These are phyloP conservation scores for Drosophila histrio DNA, from an alignment of 2,888 invertebrate genomes.

Conservation along the genomic window DNA sequence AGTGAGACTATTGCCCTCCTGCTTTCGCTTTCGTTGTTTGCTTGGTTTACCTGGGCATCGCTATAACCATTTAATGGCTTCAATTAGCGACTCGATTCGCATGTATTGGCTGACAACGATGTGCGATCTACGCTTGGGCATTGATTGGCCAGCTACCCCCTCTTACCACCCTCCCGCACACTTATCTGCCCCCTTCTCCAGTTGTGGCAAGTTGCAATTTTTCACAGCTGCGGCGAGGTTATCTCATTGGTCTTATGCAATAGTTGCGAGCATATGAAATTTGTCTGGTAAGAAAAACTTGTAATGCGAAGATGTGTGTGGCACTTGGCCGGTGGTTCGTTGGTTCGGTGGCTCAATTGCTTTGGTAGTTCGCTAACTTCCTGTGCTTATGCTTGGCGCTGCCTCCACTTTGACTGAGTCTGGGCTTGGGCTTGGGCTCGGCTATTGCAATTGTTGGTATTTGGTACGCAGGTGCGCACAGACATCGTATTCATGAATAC, in stretches of 20 bases:
- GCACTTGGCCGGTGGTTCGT: slow-evolving; percentile 28
- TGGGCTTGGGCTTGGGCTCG: slow-evolving; percentile 18
- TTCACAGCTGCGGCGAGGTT: slow-evolving; percentile 69
- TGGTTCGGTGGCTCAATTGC: slow-evolving; percentile 8
- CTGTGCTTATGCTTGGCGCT: slow-evolving; percentile 22
- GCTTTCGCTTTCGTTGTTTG: slow-evolving; percentile 64
- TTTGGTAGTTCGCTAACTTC: slow-evolving; percentile 36
- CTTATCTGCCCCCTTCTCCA: background rate
- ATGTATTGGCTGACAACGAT: slow-evolving; percentile 74
- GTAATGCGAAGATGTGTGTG: slow-evolving; percentile 56
- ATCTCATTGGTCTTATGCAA: slow-evolving; percentile 70
- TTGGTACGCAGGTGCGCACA: slow-evolving; percentile 63
- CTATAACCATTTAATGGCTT: slow-evolving; percentile 67
- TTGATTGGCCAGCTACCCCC: slow-evolving; percentile 49
- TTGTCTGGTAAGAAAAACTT: slow-evolving; percentile 52
- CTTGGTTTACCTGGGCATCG: slow-evolving; percentile 20
- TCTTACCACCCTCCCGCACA: background rate
- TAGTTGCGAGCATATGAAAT: slow-evolving; percentile 55
- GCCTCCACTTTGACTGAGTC: slow-evolving; percentile 18
- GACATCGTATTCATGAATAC: slow-evolving; percentile 16
- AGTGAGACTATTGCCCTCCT: slow-evolving; percentile 44
- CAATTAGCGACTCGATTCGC: slow-evolving; percentile 70
- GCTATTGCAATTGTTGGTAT: slow-evolving; percentile 28
- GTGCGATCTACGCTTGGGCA: slow-evolving; percentile 60
- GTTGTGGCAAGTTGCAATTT: slow-evolving; percentile 36